Conservation (phyloP, 2,888 invertebrate species). For the Lordiphosa andalusiaca region DNA sequence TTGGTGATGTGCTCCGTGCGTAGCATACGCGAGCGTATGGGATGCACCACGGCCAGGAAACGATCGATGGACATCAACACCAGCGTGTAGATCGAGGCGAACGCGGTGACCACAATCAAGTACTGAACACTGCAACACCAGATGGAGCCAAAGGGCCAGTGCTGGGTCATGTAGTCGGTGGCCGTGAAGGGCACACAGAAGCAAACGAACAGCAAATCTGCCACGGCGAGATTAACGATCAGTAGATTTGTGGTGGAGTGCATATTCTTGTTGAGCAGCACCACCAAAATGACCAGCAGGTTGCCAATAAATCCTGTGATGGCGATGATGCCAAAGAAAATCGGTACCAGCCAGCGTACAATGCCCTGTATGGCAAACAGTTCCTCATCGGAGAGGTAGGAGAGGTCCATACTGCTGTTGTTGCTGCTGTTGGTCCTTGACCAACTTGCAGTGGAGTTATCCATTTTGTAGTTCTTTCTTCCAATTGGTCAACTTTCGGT, state of each 20-base stretch:
- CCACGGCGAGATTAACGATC: constrained; percentile 93
- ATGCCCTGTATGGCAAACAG: constrained; percentile 41
- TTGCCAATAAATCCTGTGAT: constrained; percentile 93
- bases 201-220: constrained; percentile 93
- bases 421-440: constrained; percentile 20
- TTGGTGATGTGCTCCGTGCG: constrained; percentile 90
- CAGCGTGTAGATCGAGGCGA: constrained; percentile 94
- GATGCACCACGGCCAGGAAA: constrained; percentile 95
- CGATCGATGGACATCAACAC: constrained; percentile 95
- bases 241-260: constrained; percentile 95
- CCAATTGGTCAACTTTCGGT: neutral
- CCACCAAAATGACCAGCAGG: constrained; percentile 92
- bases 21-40: constrained; percentile 91
- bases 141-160: constrained; percentile 94
- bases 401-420: constrained; percentile 19
- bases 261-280: constrained; percentile 93
- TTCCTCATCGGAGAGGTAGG: constrained; percentile 26
- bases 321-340: constrained; percentile 92
- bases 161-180: constrained; percentile 90
- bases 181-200: constrained; percentile 97
- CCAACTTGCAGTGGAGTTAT: neutral
- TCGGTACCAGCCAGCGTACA: constrained; percentile 85
- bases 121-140: constrained; percentile 96
- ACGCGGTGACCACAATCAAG: constrained; percentile 93
- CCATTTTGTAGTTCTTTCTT: constrained; percentile 12